Evolutionary conservation across 2,888 invertebrate species (phyloP), one percentile per base, ranked within the genome.

Genomic region (Rhopalosiphum nymphaeae): DNA sequence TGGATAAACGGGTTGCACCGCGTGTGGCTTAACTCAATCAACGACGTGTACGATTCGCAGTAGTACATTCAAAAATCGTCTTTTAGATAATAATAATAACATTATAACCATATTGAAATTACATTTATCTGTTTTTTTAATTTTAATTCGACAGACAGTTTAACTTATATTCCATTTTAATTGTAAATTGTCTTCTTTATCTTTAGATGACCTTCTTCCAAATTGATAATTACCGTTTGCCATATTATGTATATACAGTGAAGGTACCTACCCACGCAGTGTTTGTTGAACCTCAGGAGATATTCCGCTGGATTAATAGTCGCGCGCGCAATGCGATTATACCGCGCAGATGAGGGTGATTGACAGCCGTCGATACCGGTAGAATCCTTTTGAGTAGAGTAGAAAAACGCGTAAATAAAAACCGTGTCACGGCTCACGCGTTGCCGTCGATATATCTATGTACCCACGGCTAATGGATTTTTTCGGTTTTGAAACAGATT

Each of bases 391-490:
- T 53, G 89, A 89, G 89, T 56, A 26, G 16, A 36, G 36, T 36
- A 78, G 9, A 78, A 78, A 78, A n/a, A 67, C 5, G n/a, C n/a
- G n/a, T 67, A 92, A 88, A 89, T 46, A 89, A n/a, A 89, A 94
- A 86, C 61, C 61, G 56, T 90, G 93, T 94, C 93, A 94, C 93
- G 93, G 93, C 90, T 94, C 67, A 88, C 61, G 88, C 56, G 25
- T 84, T 44, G 85, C 44, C 53, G n/a, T 61, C 46, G 46, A 36
- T 53, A 9, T 88, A 87, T 42, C 42, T 36, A 49, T 57, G 29
- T 44, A 93, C 53, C 89, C 89, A 89, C 78, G 86, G 89, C 85
- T 94, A 94, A 94, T 94, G 93, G 93, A 94, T 90, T 93, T 86
- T 89, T 94, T 94, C 67, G 57, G 85, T 90, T 94, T 94, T 90